Base-by-base conservation (phyloP, 2,888 invertebrate species). In the Zygogramma bicolorata region DNA sequence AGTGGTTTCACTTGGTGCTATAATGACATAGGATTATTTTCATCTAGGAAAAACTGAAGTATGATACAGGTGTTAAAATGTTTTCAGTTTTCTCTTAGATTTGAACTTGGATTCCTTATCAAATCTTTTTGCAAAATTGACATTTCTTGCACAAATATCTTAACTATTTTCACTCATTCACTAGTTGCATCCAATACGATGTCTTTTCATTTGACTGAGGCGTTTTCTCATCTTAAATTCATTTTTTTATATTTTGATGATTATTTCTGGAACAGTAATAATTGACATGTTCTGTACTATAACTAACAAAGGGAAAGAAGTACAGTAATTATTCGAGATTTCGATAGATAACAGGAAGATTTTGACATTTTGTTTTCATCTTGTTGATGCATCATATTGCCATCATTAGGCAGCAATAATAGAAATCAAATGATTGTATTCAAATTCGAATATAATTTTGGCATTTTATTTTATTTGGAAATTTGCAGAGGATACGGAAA, bases 281-380 rank as follows among this genome's bases (percentile, higher is more conserved):
- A 80, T 81, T 81, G 79, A 81, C 81, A 77, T 79, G 70, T 73
- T 78, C 80, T 76, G 74, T 79, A 77, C 78, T 80, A 76, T 75
- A 68, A 68, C 66, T 68, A 68, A 65, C 59, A 49, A 20, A 71
- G 65, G 38, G 25, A 53, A 20, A 18, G 38, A 61, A 61, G n/a
- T 25, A 34, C 67, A 68, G 42, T 8, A 60, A 27, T n/a, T 22
- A 20, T 22, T 58, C n/a, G 20, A 34, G 22, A 65, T 20, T 60
- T 60, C 57, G 65, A 53, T 62, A 66, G 67, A 73, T 67, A 70
- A 59, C 42, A 69, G 68, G 65, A 68, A 66, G 40, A 46, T 31
- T 73, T 66, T 22, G n/a, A 61, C 29, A 4, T 53, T 25, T 53
- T 53, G 22, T 53, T 15, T 13, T 13, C 10, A 25, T 53, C 10